Percentiles rank a stretch among this genome's conserved stretches.
Evolutionary conservation across 2,113 vertebrate species (phyloP).

Genomic region (Entomyzon cyanotis): DNA sequence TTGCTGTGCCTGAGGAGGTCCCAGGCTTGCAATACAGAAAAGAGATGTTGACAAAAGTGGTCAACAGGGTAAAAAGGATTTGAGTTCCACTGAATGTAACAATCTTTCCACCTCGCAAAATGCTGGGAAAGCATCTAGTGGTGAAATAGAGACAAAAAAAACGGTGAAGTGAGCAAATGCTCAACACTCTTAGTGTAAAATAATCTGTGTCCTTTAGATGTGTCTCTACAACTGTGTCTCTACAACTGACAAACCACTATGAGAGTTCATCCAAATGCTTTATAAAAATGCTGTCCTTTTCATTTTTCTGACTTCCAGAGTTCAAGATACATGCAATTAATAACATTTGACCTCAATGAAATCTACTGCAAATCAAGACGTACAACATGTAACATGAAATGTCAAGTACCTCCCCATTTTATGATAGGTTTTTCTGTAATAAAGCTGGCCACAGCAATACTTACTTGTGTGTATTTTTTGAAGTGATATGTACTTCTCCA

Average conservation of each 20-base stretch:
- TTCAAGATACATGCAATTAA: neutral
- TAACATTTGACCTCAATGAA: neutral
- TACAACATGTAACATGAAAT: neutral
- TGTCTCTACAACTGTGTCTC: neutral
- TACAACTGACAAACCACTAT: neutral
- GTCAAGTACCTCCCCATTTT: neutral
- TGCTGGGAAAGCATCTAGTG: neutral
- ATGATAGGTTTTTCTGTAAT: neutral
- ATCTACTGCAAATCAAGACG: neutral
- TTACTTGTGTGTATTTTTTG: constrained; percentile 92
- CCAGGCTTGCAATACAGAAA: neutral
- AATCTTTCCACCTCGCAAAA: neutral
- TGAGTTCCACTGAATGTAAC: neutral
- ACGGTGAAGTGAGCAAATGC: neutral
- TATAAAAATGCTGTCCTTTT: neutral
- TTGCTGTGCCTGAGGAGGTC: neutral
- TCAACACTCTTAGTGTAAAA: neutral
- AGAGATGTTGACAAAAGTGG: neutral
- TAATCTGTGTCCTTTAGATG: neutral
- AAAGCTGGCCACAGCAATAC: constrained; percentile 39
- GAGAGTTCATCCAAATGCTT: neutral
- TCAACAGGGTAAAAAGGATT: neutral
- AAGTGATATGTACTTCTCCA: constrained; percentile 88
- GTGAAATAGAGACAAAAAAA: neutral
- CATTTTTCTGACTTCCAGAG: neutral